A percentile compares a stretch with the other conserved stretches of the same genome.
Conservation (phyloP, 2,888 invertebrate species). For the Drosophila leonis region DNA sequence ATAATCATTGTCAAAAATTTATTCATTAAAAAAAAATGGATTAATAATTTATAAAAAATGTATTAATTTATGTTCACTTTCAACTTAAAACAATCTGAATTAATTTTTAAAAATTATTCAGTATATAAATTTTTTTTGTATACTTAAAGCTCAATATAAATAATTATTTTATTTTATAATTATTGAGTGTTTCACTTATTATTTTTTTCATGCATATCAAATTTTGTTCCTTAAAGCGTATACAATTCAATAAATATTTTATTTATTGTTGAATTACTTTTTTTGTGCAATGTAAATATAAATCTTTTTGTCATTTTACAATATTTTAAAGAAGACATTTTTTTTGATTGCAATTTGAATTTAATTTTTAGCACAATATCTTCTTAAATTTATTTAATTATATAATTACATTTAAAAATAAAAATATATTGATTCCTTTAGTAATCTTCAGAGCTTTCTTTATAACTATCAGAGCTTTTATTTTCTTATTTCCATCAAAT, state of each 20-base stretch:
- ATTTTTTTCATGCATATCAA: too few relatives aligned
- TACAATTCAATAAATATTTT: neutral
- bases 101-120: neutral
- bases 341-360: neutral
- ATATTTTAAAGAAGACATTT: too few relatives aligned
- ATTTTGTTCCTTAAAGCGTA: too few relatives aligned
- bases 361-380: neutral
- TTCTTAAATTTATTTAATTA: neutral
- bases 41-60: neutral
- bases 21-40: too few relatives aligned
- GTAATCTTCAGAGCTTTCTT: neutral
- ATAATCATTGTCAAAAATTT: neutral
- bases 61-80: neutral
- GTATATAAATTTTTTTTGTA: neutral
- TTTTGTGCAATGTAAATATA: neutral
- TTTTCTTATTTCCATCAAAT: constrained; percentile 21
- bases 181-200: neutral
- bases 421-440: neutral
- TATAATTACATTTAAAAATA: neutral
- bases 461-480: neutral
- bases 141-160: neutral
- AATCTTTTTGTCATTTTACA: neutral
- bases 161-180: neutral
- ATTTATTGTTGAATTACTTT: neutral
- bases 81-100: neutral